Conservation (phyloP, 2,113 vertebrate genomes). For the Pagrus major region DNA sequence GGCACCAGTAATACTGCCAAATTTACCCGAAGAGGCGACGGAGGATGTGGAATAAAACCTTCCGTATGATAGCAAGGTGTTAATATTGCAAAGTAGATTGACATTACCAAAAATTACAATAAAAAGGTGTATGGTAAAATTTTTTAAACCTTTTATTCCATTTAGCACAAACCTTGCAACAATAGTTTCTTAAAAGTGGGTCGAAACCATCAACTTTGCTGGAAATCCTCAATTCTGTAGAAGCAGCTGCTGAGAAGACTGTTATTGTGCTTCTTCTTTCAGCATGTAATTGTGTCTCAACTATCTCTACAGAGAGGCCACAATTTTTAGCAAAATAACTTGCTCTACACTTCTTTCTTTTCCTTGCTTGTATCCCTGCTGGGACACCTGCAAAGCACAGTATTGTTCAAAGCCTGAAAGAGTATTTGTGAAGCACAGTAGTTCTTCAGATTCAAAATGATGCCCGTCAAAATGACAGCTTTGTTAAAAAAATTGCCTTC, state of each 20-base stretch:
- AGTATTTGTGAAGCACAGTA: conserved; percentile 65
- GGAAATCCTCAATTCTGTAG: conserved; percentile 49
- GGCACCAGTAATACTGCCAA: conserved; percentile 67
- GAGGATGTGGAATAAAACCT: conserved; percentile 50
- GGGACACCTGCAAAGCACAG: conserved; percentile 72
- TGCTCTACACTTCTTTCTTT: conserved; percentile 37
- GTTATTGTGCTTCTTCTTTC: conserved; percentile 55
- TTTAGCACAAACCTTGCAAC: conserved; percentile 25
- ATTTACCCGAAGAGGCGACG: conserved; percentile 53
- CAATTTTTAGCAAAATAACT: conserved; percentile 47
- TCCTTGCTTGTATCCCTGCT: conserved; percentile 54
- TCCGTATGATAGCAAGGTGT: conserved; percentile 43
- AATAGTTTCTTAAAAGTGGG: conserved; percentile 46
- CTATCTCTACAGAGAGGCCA: conserved; percentile 40
- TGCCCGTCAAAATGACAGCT: conserved; percentile 41
- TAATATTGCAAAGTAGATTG: conserved; percentile 47
- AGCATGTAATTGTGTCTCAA: conserved; percentile 59
- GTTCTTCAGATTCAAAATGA: conserved; percentile 56
- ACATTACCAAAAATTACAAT: conserved; percentile 8
- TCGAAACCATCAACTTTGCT: conserved; percentile 29
- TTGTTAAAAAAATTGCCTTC: conserved; percentile 20
- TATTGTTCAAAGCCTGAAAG: conserved; percentile 50
- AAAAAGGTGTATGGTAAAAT: conserved; percentile 11
- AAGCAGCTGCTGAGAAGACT: conserved; percentile 46
- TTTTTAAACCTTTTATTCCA: not conserved